phyloP scores from a whole-genome alignment of 1,140 invertebrate genomes.

The Zaprionus davidi region DNA sequence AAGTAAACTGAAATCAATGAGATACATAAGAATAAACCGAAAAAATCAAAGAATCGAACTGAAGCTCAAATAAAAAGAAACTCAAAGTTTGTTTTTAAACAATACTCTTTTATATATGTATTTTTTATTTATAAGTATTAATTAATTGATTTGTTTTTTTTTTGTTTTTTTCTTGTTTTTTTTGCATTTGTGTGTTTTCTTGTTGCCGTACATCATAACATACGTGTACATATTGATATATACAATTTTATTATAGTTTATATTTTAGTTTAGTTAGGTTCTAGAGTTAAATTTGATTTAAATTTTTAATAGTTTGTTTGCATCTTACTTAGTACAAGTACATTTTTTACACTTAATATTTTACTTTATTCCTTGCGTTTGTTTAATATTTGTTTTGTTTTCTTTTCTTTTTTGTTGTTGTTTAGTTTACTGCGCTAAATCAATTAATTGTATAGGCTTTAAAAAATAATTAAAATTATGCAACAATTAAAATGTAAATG shows the following conservation, averaged over 20 bases:
- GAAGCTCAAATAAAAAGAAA: constrained; percentile 27
- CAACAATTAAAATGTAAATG: constrained; percentile 83
- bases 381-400: constrained; percentile 39
- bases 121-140: constrained; percentile 76
- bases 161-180: constrained; percentile 35
- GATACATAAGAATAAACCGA: constrained; percentile 8
- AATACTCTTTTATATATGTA: constrained; percentile 68
- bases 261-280: constrained; percentile 58
- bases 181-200: constrained; percentile 49
- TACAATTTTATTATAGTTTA: constrained; percentile 53
- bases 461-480: constrained; percentile 83
- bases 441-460: constrained; percentile 67
- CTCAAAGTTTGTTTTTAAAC: constrained; percentile 59
- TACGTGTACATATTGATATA: constrained; percentile 69
- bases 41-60: constrained; percentile 7
- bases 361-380: constrained; percentile 32
- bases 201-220: constrained; percentile 71
- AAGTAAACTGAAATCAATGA: constrained; percentile 21
- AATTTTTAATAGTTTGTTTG: constrained; percentile 80
- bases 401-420: constrained; percentile 41
- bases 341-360: constrained; percentile 56
- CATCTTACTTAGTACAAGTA: constrained; percentile 46
- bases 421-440: constrained; percentile 62
- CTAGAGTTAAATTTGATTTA: constrained; percentile 80
- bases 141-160: constrained; percentile 61